phyloP scores from a whole-genome alignment of 2,888 invertebrate genomes.

The Diploptera punctata region DNA sequence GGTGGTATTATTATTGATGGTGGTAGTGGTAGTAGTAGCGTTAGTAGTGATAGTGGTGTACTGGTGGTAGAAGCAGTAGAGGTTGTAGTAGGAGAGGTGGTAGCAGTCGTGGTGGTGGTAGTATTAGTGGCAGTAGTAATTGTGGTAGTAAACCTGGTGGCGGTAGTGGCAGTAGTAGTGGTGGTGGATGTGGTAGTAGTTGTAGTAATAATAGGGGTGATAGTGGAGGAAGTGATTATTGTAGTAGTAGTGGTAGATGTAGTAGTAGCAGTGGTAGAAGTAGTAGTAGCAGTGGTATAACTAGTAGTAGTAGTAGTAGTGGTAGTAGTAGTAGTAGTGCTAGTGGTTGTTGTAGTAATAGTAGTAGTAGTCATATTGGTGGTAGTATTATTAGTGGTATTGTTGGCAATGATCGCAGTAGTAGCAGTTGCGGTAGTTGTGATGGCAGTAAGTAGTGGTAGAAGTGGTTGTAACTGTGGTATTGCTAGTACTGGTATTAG shows the following conservation, averaged over 20 bases:
- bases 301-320: conserved; percentile 29
- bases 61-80: neutral
- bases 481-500: neutral
- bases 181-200: too few species aligned
- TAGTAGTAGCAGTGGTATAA: too few species aligned
- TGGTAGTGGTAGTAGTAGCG: conserved; percentile 10
- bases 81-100: conserved; percentile 10
- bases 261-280: too few species aligned
- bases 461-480: conserved; percentile 11
- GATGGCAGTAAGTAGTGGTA: neutral
- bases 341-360: too few species aligned
- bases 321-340: conserved; percentile 8
- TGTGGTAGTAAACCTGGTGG: conserved; percentile 7
- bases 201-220: conserved; percentile 7
- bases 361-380: too few species aligned
- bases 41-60: conserved; percentile 3
- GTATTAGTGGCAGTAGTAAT: too few species aligned
- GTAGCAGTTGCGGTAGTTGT: conserved; percentile 10
- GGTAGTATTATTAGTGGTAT: conserved; percentile 3
- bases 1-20: neutral
- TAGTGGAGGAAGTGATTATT: conserved; percentile 14
- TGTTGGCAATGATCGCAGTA: conserved; percentile 6
- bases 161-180: conserved; percentile 18
- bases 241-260: conserved; percentile 25
- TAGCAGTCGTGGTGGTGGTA: conserved; percentile 20